phyloP scores from a whole-genome alignment of 2,113 vertebrate species.

The Percopsis transmontana region DNA sequence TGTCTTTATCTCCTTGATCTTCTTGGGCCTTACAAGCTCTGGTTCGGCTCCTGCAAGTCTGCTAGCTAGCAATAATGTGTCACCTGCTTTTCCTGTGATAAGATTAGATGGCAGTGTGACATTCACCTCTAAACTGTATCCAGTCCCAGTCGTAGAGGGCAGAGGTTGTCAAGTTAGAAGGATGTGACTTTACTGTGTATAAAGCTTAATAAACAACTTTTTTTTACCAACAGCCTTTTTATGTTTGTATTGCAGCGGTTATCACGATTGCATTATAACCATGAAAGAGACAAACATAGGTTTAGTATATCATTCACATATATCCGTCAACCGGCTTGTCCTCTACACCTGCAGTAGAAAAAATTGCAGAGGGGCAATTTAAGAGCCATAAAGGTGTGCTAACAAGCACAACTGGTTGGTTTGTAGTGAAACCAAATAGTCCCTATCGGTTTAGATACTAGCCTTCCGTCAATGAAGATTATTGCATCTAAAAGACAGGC shows the following conservation, averaged over 20 bases:
- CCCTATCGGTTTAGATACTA: too few relatives aligned
- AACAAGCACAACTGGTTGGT: too few relatives aligned
- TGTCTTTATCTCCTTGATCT: background rate
- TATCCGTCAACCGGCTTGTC: background rate
- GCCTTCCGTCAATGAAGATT: too few relatives aligned
- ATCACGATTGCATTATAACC: background rate
- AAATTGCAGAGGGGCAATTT: too few relatives aligned
- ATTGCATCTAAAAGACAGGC: too few relatives aligned
- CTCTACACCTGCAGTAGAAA: background rate
- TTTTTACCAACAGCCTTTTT: background rate
- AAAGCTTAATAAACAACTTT: background rate
- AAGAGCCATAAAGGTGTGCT: too few relatives aligned
- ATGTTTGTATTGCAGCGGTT: background rate
- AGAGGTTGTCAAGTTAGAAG: background rate
- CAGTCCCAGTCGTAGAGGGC: background rate
- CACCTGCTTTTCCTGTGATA: conserved; percentile 24
- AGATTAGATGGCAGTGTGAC: conserved; percentile 20
- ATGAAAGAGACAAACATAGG: background rate
- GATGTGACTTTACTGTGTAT: background rate
- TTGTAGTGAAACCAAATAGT: too few relatives aligned
- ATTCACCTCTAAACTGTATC: background rate
- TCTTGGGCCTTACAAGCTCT: background rate
- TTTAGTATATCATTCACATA: background rate
- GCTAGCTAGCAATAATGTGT: conserved; percentile 6
- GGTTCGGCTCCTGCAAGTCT: conserved; percentile 21